Percentiles rank a stretch among this genome's conserved stretches.
Evolutionary conservation across 2,113 vertebrate species (phyloP).

Genomic region (Nansenia antarctica): DNA sequence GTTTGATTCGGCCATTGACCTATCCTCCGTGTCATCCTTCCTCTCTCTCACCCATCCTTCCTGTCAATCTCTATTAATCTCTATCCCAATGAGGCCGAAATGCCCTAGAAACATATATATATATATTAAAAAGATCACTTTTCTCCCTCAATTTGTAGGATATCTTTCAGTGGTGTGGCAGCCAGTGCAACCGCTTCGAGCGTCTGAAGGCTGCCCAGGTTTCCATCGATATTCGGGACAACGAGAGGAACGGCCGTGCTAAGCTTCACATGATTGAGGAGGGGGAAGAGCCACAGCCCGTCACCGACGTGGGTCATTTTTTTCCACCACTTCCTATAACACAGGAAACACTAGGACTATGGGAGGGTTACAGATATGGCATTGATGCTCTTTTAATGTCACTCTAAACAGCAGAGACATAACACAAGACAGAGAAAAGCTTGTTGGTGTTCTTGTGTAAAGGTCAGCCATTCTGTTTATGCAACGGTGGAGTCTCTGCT

Average conservation of each 20-base stretch:
- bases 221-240: constrained; percentile 69
- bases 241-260: constrained; percentile 63
- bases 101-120: too few relatives aligned
- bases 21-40: too few relatives aligned
- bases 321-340: neutral
- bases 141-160: constrained; percentile 41
- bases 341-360: neutral
- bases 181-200: constrained; percentile 64
- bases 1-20: too few relatives aligned
- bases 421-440: neutral
- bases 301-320: constrained; percentile 56
- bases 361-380: neutral
- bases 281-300: constrained; percentile 55
- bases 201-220: constrained; percentile 66
- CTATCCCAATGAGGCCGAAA: too few relatives aligned
- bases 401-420: neutral
- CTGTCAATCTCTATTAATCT: too few relatives aligned
- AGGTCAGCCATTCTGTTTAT: neutral
- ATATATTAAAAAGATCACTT: neutral
- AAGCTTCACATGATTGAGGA: constrained; percentile 56
- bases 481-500: neutral
- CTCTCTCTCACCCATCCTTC: too few relatives aligned
- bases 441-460: neutral
- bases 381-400: neutral
- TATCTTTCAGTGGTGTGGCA: constrained; percentile 75